Conservation (phyloP, 2,888 invertebrate genomes). For the Cataglyphis livida region DNA sequence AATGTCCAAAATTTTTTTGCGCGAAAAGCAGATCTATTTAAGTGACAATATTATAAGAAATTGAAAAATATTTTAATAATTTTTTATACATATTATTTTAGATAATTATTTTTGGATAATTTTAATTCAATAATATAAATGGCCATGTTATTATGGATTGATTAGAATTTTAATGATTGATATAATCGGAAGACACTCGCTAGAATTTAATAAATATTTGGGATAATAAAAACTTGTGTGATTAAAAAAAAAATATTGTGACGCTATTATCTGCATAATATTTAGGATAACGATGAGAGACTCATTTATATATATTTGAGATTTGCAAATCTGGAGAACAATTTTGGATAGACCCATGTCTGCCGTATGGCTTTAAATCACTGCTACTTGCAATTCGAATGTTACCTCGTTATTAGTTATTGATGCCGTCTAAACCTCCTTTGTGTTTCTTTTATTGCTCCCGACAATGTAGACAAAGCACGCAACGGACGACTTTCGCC, state of each 20-base stretch:
- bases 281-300: neutral
- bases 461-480: constrained; percentile 70
- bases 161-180: neutral
- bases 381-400: neutral
- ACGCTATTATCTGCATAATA: neutral
- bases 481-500: constrained; percentile 61
- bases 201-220: neutral
- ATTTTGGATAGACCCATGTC: neutral
- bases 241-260: neutral
- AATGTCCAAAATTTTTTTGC: neutral
- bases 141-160: neutral
- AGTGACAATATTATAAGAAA: neutral
- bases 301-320: neutral
- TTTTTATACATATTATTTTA: neutral
- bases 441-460: constrained; percentile 62
- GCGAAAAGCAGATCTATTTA: neutral
- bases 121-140: neutral
- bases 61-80: neutral
- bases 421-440: constrained; percentile 49
- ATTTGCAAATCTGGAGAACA: neutral
- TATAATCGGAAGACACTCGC: neutral
- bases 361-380: neutral
- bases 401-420: constrained; percentile 47
- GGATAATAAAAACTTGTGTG: neutral
- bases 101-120: neutral